A percentile compares a stretch with the other conserved stretches of the same genome.
These are phyloP conservation scores for Epirrita christyi DNA, from an alignment of 2,888 invertebrate species.

Conservation along the genomic window DNA sequence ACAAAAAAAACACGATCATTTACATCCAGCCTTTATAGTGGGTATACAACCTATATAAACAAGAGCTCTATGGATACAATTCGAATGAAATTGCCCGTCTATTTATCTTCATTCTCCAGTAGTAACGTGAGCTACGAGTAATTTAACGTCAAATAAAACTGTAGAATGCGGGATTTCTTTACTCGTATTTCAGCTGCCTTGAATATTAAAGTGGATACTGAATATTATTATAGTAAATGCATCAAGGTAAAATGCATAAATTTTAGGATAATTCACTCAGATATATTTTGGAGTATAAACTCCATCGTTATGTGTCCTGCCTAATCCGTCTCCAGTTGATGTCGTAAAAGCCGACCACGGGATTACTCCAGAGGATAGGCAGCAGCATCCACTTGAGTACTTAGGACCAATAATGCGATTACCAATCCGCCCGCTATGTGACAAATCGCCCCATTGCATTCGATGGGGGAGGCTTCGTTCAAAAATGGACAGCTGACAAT, in stretches of 20 bases:
- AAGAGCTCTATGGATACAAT: background rate
- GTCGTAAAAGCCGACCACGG: no score
- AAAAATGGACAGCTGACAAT: no score
- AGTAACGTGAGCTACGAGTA: conserved; percentile 14
- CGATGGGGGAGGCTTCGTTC: no score
- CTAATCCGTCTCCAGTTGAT: no score
- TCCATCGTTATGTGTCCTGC: no score
- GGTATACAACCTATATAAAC: background rate
- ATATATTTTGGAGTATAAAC: no score
- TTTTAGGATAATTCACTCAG: background rate
- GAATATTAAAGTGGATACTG: background rate
- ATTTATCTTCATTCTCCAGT: conserved; percentile 17
- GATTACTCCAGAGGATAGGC: no score
- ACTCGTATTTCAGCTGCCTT: conserved; percentile 5
- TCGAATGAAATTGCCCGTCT: conserved; percentile 7
- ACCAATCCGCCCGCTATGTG: no score
- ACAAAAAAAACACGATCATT: background rate
- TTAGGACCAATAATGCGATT: no score
- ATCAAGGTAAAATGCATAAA: no score
- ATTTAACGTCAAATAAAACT: conserved; percentile 22
- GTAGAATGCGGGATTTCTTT: conserved; percentile 1
- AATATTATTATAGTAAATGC: background rate
- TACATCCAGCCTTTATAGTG: background rate
- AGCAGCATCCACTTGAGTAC: no score
- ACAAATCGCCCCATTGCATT: no score